A percentile compares a stretch with the other conserved stretches of the same genome.
These are phyloP conservation scores for Trichomalopsis sarcophagae DNA, from an alignment of 1,140 invertebrate genomes.

Conservation along the genomic window DNA sequence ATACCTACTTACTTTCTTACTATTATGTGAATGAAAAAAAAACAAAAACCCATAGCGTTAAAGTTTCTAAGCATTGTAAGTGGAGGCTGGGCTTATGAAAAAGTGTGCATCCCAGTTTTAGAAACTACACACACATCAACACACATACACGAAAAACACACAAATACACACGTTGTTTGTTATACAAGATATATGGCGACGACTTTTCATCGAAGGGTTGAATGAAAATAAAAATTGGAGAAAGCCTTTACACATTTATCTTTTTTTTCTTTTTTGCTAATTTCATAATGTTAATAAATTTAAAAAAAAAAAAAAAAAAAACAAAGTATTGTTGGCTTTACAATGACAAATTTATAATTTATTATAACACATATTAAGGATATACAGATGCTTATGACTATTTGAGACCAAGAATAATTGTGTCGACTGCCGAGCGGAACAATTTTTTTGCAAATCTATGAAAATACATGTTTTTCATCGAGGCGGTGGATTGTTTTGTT, in stretches of 20 bases:
- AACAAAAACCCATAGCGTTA: conserved; percentile 60
- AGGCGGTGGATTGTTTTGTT: conserved; percentile 45
- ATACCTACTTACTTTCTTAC: conserved; percentile 67
- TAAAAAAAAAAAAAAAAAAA: conserved; percentile 45
- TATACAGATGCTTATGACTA: conserved; percentile 60
- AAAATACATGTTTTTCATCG: conserved; percentile 45
- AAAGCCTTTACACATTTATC: conserved; percentile 70
- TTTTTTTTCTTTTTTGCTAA: conserved; percentile 67
- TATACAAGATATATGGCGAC: conserved; percentile 70
- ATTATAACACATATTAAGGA: conserved; percentile 54
- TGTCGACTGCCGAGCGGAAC: conserved; percentile 65
- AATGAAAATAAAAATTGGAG: conserved; percentile 71
- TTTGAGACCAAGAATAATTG: conserved; percentile 60
- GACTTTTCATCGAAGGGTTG: conserved; percentile 70
- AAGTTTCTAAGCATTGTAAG: conserved; percentile 69
- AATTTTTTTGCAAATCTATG: conserved; percentile 64
- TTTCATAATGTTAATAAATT: conserved; percentile 52
- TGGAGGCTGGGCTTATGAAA: conserved; percentile 60
- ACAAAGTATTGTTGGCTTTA: conserved; percentile 51
- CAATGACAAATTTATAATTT: conserved; percentile 53
- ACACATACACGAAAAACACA: conserved; percentile 59
- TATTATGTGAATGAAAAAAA: conserved; percentile 63
- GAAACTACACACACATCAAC: conserved; percentile 51
- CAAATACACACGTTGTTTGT: conserved; percentile 69
- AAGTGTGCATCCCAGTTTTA: conserved; percentile 64